Conservation (phyloP, 1,140 invertebrate genomes). For the Gryllus bimaculatus region DNA sequence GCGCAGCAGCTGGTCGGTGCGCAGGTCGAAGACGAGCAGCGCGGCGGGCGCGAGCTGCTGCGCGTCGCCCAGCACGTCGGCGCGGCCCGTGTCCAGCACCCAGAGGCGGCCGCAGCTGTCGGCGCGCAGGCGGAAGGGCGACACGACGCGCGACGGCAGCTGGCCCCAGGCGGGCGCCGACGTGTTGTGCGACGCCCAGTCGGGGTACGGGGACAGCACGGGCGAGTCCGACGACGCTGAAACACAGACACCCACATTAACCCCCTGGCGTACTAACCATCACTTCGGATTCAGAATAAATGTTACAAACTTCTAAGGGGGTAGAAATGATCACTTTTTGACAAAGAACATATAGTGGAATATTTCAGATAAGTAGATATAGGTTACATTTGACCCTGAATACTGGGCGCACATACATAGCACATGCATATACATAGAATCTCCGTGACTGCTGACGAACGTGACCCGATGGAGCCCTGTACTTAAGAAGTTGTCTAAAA, state of each 20-base stretch:
- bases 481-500: too few species aligned
- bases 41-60: constrained; percentile 46
- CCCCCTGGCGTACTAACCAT: too few species aligned
- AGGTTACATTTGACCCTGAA: too few species aligned
- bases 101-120: constrained; percentile 64
- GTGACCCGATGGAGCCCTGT: too few species aligned
- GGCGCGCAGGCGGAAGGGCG: constrained; percentile 55
- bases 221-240: background rate
- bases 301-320: too few species aligned
- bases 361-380: too few species aligned
- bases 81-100: constrained; percentile 63
- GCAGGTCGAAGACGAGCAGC: constrained; percentile 49
- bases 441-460: too few species aligned
- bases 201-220: constrained; percentile 16
- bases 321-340: too few species aligned
- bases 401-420: too few species aligned
- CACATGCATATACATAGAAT: too few species aligned
- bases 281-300: too few species aligned
- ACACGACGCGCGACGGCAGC: constrained; percentile 46
- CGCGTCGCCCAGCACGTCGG: constrained; percentile 50
- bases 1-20: background rate
- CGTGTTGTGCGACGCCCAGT: constrained; percentile 9
- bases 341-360: too few species aligned
- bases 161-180: constrained; percentile 38
- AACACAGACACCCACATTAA: background rate